A percentile compares a stretch with the other conserved stretches of the same genome.
Conservation (phyloP, 2,797 vertebrate genomes). For the Telmatherina bonti region DNA sequence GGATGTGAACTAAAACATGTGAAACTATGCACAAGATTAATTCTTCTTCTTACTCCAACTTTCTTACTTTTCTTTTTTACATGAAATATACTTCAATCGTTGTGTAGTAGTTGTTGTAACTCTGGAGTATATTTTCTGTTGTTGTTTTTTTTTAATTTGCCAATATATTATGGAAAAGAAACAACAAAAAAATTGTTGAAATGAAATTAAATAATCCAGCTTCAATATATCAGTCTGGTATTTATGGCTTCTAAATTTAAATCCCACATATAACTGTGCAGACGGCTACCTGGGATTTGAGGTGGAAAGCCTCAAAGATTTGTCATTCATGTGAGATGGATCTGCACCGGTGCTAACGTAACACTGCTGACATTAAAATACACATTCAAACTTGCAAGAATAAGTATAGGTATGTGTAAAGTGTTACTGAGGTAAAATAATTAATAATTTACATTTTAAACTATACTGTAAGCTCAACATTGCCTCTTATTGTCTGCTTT, state of each 20-base stretch:
- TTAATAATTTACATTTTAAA: background rate
- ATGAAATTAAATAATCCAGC: no score
- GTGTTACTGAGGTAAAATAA: background rate
- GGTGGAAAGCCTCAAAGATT: background rate
- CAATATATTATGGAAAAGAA: no score
- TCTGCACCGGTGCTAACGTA: background rate
- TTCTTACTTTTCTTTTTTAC: no score
- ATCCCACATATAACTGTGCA: slow-evolving; percentile 21
- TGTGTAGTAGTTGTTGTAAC: no score
- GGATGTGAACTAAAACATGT: background rate
- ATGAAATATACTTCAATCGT: no score
- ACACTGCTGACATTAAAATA: background rate
- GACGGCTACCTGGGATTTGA: background rate
- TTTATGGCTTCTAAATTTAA: slow-evolving; percentile 25
- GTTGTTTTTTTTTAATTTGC: no score
- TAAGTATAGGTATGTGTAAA: background rate
- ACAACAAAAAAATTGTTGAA: no score
- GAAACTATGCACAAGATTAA: background rate
- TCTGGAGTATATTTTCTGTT: no score
- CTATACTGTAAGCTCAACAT: background rate
- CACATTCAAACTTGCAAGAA: background rate
- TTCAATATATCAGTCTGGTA: slow-evolving; percentile 26
- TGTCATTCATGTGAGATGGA: no score
- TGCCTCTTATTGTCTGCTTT: background rate
- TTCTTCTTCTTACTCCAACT: no score